phyloP scores from a whole-genome alignment of 2,888 invertebrate genomes.

The Crocallis elinguaria region DNA sequence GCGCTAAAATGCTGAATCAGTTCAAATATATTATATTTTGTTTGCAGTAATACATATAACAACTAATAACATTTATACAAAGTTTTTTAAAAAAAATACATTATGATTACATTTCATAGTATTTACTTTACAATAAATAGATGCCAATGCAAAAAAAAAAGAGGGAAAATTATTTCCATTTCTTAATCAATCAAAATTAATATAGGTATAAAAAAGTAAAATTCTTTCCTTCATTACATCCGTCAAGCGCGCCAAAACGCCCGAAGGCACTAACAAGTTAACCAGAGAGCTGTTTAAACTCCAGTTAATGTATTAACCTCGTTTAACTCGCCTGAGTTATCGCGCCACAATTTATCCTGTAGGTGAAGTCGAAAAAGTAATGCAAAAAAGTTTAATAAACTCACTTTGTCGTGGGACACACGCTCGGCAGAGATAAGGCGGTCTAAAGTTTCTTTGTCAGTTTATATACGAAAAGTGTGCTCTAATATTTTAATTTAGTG shows the following conservation, averaged over 20 bases:
- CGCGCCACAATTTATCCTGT: constrained; percentile 73
- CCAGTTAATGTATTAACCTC: constrained; percentile 78
- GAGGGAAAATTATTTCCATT: no score
- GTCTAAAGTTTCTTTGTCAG: constrained; percentile 36
- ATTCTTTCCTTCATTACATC: constrained; percentile 41
- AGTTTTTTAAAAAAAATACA: no score
- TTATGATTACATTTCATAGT: no score
- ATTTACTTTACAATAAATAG: no score
- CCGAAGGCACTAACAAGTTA: constrained; percentile 46
- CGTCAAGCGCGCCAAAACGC: constrained; percentile 47
- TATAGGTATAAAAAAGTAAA: not conserved
- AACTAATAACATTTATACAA: no score
- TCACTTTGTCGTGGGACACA: constrained; percentile 50
- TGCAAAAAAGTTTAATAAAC: constrained; percentile 76
- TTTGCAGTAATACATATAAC: no score
- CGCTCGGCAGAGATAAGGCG: constrained; percentile 31
- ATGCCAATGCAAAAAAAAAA: no score
- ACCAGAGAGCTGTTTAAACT: constrained; percentile 66
- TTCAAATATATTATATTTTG: no score
- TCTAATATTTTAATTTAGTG: constrained; percentile 22
- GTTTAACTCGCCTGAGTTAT: constrained; percentile 70
- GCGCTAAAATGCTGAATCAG: not conserved
- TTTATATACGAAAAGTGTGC: constrained; percentile 19
- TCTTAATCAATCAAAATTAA: no score
- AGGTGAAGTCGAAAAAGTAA: constrained; percentile 62